Evolutionary conservation across 2,113 vertebrate species (phyloP), one percentile per base, ranked within the genome.

Genomic region (Corythoichthys haematopterus): DNA sequence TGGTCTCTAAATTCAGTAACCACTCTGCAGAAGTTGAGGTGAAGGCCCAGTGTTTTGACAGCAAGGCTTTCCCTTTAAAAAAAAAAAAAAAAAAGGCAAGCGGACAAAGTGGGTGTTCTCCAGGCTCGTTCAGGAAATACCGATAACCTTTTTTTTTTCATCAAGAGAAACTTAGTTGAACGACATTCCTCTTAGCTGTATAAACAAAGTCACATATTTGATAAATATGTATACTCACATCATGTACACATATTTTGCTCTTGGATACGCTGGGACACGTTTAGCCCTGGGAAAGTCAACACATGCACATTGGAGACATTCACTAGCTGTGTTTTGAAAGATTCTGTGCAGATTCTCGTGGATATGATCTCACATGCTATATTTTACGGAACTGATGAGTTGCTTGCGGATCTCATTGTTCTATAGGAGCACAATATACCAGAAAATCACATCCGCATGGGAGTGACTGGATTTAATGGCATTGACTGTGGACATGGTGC

Each of bases 81-180:
- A 28, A 40, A 43, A 8, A 43, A 3, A 43, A 43, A 43, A 43
- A 47, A 46, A 14, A 12, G 28, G n/a, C 20, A 45, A 62, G n/a
- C 5, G 28, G 43, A 45, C 40, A 46, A 36, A 46, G 60, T 62
- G 60, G 60, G 60, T 62, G 60, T 62, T 46, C 83, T 71, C 66
- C 2, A 46, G 60, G 57, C 74, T 37, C 51, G 75, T 83, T 82
- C 87, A 91, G 90, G 90, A 91, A 91, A 90, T 91, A 72, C 89
- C 90, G 85, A 65, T 71, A 73, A 63, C 69, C 37, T 55, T 65
- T 36, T 36, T 36, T 76, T 71, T 75, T 55, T 47, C 43, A 55
- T 77, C 16, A 43, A 64, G 71, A 74, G 75, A 84, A 88, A 83
- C 81, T 83, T 16, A 62, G 7, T 43, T 51, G 78, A 78, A 81